Base-by-base conservation (phyloP, 2,888 invertebrate species). In the Drosophila suboccidentalis region DNA sequence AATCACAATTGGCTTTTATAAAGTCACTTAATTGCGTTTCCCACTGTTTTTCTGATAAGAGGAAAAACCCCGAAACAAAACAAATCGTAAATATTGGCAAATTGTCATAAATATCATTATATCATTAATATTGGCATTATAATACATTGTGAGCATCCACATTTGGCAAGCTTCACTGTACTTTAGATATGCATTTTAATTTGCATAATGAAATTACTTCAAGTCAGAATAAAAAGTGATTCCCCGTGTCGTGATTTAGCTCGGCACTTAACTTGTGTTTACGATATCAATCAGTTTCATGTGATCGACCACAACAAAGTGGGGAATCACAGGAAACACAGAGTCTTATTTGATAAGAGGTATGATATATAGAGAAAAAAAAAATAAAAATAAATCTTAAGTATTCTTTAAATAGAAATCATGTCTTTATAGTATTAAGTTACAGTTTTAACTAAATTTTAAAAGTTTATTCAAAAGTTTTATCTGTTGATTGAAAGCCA, bases 101-200 rank as follows among this genome's bases (percentile, higher is more conserved):
- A 44, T 6, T 38, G 22, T 38, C 44, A 15, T 38, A 41, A 46
- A 44, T 60, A 53, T 51, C 46, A 34, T 19, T 39, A n/a, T 19
- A 13, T 8, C 34, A 38, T 6, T 17, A 49, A 17, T 49, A 5
- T 8, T n/a, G 11, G 5, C 15, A 6, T 17, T 13, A 39, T 4
- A 15, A 26, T 38, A 22, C 13, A 32, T 9, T 13, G n/a, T 29
- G 41, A 10, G 13, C 8, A 15, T 2, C 29, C 47, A 8, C 50
- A 32, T 11, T 17, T 9, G 9, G 2, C 43, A 58, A n/a, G 58
- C 54, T 68, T 58, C 50, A 62, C 59, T 58, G 57, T 67, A 50
- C 26, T 29, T 29, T 4, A 15, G 8, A 54, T 29, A 38, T 22
- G 29, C 29, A 15, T 22, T 0, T 15, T 9, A 0, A 17, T 39